These are phyloP conservation scores for Rhincodon typus DNA, from an alignment of 2,797 vertebrate species.

Conservation along the genomic window DNA sequence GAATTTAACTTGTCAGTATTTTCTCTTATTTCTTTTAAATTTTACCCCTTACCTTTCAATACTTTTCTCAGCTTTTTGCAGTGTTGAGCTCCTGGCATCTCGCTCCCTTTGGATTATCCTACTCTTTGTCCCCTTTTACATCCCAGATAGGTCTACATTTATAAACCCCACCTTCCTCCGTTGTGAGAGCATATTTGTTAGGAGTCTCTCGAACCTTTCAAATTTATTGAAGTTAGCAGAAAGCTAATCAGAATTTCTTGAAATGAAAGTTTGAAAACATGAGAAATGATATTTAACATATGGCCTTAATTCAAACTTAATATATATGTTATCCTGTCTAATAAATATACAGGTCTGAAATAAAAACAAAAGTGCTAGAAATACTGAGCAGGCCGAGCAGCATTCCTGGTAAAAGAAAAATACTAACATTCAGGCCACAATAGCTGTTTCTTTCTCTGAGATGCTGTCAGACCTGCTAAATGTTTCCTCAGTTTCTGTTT, in stretches of 20 bases:
- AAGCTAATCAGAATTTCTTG: not conserved
- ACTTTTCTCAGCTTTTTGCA: too few species aligned
- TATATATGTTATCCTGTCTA: not conserved
- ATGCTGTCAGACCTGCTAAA: not conserved
- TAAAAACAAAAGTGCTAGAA: not conserved
- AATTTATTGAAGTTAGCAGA: not conserved
- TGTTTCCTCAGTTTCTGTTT: not conserved
- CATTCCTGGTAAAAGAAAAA: not conserved
- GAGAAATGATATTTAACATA: not conserved
- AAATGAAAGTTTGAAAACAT: not conserved
- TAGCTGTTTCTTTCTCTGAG: not conserved
- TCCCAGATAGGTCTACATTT: too few species aligned
- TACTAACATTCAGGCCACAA: not conserved
- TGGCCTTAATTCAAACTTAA: not conserved
- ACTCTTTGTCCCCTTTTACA: too few species aligned
- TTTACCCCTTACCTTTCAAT: too few species aligned
- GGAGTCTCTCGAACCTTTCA: not conserved
- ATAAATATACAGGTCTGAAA: not conserved
- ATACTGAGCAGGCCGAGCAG: not conserved
- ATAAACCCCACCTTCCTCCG: too few species aligned
- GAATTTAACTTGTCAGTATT: too few species aligned
- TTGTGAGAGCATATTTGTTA: too few species aligned
- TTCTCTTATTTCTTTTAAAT: too few species aligned
- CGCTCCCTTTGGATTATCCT: too few species aligned
- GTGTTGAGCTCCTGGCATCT: too few species aligned